Evolutionary conservation across 2,797 vertebrate species (phyloP), one percentile per base, ranked within the genome.

Genomic region (Aeoliscus strigatus): DNA sequence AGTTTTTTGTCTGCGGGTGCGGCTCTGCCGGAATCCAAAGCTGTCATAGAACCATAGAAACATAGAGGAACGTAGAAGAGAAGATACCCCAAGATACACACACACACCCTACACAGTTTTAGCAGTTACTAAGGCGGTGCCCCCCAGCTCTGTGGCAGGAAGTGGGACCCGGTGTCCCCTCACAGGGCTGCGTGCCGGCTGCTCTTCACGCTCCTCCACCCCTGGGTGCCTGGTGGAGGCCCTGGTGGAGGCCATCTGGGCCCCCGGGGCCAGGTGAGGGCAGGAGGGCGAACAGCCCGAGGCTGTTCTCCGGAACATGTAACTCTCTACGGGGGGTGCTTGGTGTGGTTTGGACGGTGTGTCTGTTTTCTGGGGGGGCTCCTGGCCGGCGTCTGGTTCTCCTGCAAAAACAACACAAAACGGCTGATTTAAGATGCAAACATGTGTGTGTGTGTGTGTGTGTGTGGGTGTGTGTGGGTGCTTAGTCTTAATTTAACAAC

Each of bases 131-230:
- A 90, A 56, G 1, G 67, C 82, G 1, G 86, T 82, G 51, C 70
- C 82, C 39, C 86, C 84, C 21, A 87, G 63, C 61, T 88, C 86
- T 28, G 83, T 90, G 54, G 88, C 88, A 70, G 89, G 88, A 77
- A 89, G 83, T 67, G 89, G 88, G 27, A 89, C 30, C 21, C 65
- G 77, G 46, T 86, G 79, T 14, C 81, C 78, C 27, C 25, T 60
- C 27, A 51, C 1, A 9, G 27, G 23, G 40, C 52, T 75, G 61
- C 60, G 80, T 9, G 40, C 5, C 10, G 37, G 21, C 14, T 18
- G 13, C 11, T 11, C 62, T 28, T 25, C 11, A 5, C 31, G 29
- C 17, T 25, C 52, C 14, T 70, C 15, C 13, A 6, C 15, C 36
- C 18, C 34, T 8, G 18, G 41, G 39, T 51, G 38, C 65, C 34